phyloP scores from a whole-genome alignment of 2,113 vertebrate species.

The Perca fluviatilis region DNA sequence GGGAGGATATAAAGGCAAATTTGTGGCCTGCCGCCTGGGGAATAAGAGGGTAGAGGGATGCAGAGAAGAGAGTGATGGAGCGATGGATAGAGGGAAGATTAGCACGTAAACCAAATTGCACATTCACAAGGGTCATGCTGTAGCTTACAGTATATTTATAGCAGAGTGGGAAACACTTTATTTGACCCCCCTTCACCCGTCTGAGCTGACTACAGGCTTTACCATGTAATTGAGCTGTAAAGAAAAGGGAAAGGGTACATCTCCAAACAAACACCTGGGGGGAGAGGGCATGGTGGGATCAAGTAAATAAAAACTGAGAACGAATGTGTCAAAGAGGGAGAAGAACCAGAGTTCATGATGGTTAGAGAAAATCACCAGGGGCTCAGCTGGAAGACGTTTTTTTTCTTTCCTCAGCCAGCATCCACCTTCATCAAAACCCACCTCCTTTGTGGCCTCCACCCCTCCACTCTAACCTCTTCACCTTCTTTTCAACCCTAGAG shows the following conservation, averaged over 20 bases:
- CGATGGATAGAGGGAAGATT: slow-evolving; percentile 17
- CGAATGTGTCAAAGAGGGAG: slow-evolving; percentile 23
- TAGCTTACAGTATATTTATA: slow-evolving; percentile 26
- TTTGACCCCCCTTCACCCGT: slow-evolving; percentile 25
- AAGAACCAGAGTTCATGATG: slow-evolving; percentile 13
- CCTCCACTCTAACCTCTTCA: slow-evolving; percentile 44
- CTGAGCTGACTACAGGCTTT: slow-evolving; percentile 15
- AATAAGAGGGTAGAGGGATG: slow-evolving; percentile 18
- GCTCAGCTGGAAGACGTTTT: slow-evolving; percentile 54
- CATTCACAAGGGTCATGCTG: neutral
- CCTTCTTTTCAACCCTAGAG: slow-evolving; percentile 22
- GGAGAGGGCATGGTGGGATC: neutral
- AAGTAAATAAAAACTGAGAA: slow-evolving; percentile 18
- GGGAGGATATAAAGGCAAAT: slow-evolving; percentile 57
- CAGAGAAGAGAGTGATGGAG: slow-evolving; percentile 18
- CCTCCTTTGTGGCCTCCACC: slow-evolving; percentile 36
- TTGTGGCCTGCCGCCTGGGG: slow-evolving; percentile 41
- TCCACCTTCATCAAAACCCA: slow-evolving; percentile 29
- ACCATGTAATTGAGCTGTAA: slow-evolving; percentile 30
- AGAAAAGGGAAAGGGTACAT: slow-evolving; percentile 28
- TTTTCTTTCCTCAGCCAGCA: neutral
- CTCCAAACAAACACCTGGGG: slow-evolving; percentile 30
- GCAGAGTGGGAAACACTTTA: slow-evolving; percentile 20
- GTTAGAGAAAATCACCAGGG: slow-evolving; percentile 7
- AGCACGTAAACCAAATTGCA: slow-evolving; percentile 29